A percentile compares a stretch with the other conserved stretches of the same genome.
Conservation (phyloP, 2,888 invertebrate species). For the Molorchus minor region DNA sequence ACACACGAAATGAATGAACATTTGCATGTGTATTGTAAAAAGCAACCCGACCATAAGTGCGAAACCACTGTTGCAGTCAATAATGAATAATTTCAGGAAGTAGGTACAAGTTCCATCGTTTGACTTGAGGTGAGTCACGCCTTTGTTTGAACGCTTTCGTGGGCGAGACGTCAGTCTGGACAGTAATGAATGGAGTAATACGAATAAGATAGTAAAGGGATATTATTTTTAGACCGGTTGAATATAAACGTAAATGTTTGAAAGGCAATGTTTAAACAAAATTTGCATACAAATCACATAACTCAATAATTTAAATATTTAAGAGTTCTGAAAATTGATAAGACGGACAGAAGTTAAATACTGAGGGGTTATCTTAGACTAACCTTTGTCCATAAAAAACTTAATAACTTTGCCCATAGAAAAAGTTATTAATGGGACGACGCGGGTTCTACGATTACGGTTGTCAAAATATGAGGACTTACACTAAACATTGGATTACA, state of each 20-base stretch:
- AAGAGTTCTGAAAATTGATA: no score
- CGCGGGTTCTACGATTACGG: no score
- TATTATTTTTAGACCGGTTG: not conserved
- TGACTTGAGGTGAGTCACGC: slow-evolving; percentile 43
- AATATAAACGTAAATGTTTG: no score
- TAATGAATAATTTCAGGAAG: slow-evolving; percentile 45
- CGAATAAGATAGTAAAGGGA: not conserved
- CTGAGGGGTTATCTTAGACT: no score
- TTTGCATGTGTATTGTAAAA: not conserved
- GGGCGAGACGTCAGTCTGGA: slow-evolving; percentile 40
- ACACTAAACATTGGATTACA: no score
- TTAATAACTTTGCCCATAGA: no score
- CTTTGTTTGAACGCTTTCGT: slow-evolving; percentile 39
- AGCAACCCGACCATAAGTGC: slow-evolving; percentile 6
- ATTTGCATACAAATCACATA: no score
- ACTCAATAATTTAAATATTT: no score
- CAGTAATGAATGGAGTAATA: slow-evolving; percentile 13
- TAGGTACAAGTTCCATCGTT: slow-evolving; percentile 42
- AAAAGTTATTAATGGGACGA: no score
- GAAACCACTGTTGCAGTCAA: slow-evolving; percentile 16
- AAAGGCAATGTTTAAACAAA: not conserved
- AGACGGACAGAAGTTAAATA: no score
- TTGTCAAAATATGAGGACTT: no score
- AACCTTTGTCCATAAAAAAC: no score
- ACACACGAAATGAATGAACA: not conserved